Conservation (phyloP, 2,888 invertebrate species). For the Caenorhabditis sp. region DNA sequence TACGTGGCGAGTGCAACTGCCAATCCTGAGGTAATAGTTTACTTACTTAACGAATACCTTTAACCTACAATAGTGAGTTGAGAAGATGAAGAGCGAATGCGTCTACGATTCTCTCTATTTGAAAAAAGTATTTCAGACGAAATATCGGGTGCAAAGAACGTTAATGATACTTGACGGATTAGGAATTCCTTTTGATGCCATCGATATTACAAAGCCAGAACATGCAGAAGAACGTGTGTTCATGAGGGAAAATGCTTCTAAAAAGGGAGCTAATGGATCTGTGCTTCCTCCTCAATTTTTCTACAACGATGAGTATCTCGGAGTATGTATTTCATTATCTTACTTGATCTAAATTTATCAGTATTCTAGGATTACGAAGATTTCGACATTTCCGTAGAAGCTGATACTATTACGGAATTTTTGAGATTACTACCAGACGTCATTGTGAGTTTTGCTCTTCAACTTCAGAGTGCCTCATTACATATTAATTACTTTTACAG, state of each 20-base stretch:
- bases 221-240: slow-evolving; percentile 84
- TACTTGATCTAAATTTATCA: not conserved
- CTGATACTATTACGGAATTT: slow-evolving; percentile 67
- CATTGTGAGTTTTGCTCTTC: slow-evolving; percentile 58
- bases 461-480: not conserved
- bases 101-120: not conserved
- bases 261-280: slow-evolving; percentile 65
- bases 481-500: slow-evolving; percentile 27
- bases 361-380: slow-evolving; percentile 68
- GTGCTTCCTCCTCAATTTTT: slow-evolving; percentile 92
- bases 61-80: not conserved
- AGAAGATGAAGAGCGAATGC: not conserved
- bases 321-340: slow-evolving; percentile 83
- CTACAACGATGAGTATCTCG: slow-evolving; percentile 92
- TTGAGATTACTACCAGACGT: slow-evolving; percentile 65
- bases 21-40: slow-evolving; percentile 69
- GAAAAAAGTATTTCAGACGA: slow-evolving; percentile 84
- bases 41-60: not conserved
- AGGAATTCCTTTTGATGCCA: slow-evolving; percentile 89
- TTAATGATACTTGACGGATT: slow-evolving; percentile 93
- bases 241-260: slow-evolving; percentile 87
- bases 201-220: slow-evolving; percentile 95
- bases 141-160: slow-evolving; percentile 94
- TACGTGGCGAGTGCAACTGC: slow-evolving; percentile 75
- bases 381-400: slow-evolving; percentile 72